A percentile compares a stretch with the other conserved stretches of the same genome.
Conservation (phyloP, 53 echinoderm and acorn worm species). For the Arbacia lixula region DNA sequence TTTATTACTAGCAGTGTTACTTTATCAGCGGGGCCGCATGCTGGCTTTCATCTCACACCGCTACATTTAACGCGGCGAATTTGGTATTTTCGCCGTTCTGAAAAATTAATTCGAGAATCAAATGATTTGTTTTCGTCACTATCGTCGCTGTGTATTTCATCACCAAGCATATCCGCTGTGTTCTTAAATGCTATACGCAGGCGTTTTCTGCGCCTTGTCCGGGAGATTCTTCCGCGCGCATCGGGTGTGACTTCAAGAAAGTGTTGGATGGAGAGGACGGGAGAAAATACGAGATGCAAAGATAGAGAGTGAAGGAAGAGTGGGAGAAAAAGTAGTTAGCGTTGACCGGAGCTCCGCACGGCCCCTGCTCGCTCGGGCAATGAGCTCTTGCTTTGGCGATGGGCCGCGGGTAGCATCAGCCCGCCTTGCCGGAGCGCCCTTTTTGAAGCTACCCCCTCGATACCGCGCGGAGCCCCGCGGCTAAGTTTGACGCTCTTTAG, state of each 20-base stretch:
- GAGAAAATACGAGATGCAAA: too few species aligned
- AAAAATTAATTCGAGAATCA: constrained; percentile 47
- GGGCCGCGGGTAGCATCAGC: too few species aligned
- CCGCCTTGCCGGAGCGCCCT: too few species aligned
- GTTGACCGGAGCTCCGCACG: neutral
- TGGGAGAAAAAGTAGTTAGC: neutral
- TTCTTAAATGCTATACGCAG: neutral
- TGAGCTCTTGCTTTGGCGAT: too few species aligned
- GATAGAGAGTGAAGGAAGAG: constrained; percentile 1
- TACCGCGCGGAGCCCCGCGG: constrained; percentile 8
- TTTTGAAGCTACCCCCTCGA: constrained; percentile 1
- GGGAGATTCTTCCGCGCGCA: too few species aligned
- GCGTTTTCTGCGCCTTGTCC: constrained; percentile 11
- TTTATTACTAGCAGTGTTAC: constrained; percentile 40
- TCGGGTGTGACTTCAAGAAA: constrained; percentile 14
- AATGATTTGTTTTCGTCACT: neutral
- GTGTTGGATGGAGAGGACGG: constrained; percentile 20
- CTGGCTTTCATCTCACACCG: constrained; percentile 12
- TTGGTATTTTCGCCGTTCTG: constrained; percentile 44
- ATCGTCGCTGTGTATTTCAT: neutral
- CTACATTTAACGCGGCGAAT: constrained; percentile 28
- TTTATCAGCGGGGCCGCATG: constrained; percentile 4
- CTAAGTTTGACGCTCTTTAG: constrained; percentile 42
- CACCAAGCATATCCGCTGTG: constrained; percentile 42
- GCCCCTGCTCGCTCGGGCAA: neutral